Evolutionary conservation across 2,113 vertebrate species (phyloP).

Genomic region (Pseudopodoces humilis): DNA sequence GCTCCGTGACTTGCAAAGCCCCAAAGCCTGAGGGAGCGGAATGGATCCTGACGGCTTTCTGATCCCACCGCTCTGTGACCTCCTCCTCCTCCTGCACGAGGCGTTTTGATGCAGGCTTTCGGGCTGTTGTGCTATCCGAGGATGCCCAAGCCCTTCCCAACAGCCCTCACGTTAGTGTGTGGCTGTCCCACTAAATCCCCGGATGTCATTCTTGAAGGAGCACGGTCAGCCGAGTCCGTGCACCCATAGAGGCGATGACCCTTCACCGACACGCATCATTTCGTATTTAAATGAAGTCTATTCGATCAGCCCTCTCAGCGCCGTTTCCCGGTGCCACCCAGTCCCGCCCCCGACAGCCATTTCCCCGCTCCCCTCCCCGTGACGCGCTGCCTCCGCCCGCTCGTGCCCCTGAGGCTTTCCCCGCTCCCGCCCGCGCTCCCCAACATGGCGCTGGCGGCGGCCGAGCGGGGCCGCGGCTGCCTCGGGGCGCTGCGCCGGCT

Average conservation of each 20-base stretch:
- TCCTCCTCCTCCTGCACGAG: fast-evolving
- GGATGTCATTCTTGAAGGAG: neutral
- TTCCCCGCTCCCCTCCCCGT: fast-evolving
- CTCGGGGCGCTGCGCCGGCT: neutral
- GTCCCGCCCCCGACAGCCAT: neutral
- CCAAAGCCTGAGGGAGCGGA: too few species aligned
- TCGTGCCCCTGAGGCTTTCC: neutral
- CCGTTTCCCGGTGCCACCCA: fast-evolving
- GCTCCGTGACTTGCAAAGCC: neutral
- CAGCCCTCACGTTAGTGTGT: fast-evolving
- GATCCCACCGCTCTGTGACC: neutral
- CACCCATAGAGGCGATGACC: fast-evolving
- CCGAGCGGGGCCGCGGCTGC: neutral
- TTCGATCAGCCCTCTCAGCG: fast-evolving
- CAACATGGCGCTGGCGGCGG: constrained; percentile 35
- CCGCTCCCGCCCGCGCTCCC: neutral
- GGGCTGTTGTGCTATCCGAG: fast-evolving
- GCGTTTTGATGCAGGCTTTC: fast-evolving
- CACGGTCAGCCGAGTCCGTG: fast-evolving
- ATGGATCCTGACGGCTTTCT: fast-evolving
- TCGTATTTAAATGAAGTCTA: fast-evolving
- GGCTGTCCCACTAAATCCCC: fast-evolving
- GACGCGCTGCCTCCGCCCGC: too few species aligned
- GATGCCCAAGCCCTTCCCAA: neutral
- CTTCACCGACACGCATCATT: fast-evolving